Conservation (phyloP, 2,113 vertebrate species). For the Etheostoma cragini region DNA sequence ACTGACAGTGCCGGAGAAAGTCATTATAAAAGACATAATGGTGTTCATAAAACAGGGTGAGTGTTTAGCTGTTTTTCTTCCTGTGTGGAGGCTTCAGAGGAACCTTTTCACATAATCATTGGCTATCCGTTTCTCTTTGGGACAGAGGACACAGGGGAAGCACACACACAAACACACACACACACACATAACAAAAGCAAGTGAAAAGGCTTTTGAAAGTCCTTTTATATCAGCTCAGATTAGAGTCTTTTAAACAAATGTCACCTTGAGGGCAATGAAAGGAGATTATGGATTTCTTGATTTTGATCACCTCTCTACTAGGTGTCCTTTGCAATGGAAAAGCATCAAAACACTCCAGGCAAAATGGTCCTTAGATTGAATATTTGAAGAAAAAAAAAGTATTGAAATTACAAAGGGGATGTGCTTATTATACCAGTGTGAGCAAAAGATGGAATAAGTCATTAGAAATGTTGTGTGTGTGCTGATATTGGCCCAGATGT, state of each 20-base stretch:
- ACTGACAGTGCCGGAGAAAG: conserved; percentile 1
- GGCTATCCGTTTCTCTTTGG: conserved; percentile 46
- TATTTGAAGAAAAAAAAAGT: neutral
- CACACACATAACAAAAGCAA: conserved; percentile 54
- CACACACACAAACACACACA: conserved; percentile 13
- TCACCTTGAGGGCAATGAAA: conserved; percentile 75
- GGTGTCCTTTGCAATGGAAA: conserved; percentile 35
- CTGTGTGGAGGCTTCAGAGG: conserved; percentile 19
- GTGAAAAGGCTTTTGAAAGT: conserved; percentile 66
- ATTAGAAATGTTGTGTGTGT: conserved; percentile 4
- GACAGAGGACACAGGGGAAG: conserved; percentile 36
- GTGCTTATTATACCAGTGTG: conserved; percentile 5
- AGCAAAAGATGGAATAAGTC: conserved; percentile 2
- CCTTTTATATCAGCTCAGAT: conserved; percentile 72
- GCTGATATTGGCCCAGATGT: no score
- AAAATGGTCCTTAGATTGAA: conserved; percentile 31
- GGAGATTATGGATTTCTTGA: conserved; percentile 67
- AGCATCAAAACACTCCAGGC: conserved; percentile 16
- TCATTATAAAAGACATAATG: conserved; percentile 27
- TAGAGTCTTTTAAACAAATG: conserved; percentile 74
- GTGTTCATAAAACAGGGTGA: conserved; percentile 25
- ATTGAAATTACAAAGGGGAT: conserved; percentile 26
- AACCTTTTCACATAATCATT: conserved; percentile 59
- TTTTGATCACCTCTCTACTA: conserved; percentile 59
- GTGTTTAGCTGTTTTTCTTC: conserved; percentile 33